phyloP scores from a whole-genome alignment of 1,140 invertebrate genomes.

The Elysia chlorotica region DNA sequence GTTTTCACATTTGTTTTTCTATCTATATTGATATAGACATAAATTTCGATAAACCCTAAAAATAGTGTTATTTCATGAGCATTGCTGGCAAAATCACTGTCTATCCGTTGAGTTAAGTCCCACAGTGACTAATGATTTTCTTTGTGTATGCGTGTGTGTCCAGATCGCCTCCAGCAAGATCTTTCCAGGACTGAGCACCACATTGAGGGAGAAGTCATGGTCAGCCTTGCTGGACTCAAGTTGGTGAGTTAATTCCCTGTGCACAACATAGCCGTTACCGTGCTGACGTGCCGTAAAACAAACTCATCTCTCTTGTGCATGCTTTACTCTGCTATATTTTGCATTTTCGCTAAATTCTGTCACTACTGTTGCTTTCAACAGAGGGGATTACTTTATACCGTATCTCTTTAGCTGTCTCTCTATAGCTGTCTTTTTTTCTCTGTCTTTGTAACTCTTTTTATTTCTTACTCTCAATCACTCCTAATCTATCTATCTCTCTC shows the following conservation, averaged over 20 bases:
- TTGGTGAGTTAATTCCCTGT: slow-evolving; percentile 50
- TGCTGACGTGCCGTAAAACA: not conserved
- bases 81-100: too few relatives aligned
- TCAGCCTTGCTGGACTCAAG: slow-evolving; percentile 63
- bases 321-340: not conserved
- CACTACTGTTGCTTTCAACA: not conserved
- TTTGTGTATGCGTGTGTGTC: slow-evolving; percentile 10
- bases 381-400: not conserved
- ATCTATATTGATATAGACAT: not conserved
- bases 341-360: not conserved
- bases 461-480: too few relatives aligned
- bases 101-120: too few relatives aligned
- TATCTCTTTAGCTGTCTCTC: not conserved
- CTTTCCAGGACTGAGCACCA: slow-evolving; percentile 46
- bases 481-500: too few relatives aligned
- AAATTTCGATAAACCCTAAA: not conserved
- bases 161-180: slow-evolving; percentile 55
- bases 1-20: not conserved
- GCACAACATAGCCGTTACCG: too few relatives aligned
- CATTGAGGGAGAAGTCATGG: slow-evolving; percentile 60
- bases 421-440: not conserved
- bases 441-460: too few relatives aligned
- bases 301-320: too few relatives aligned
- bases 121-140: too few relatives aligned
- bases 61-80: not conserved